Evolutionary conservation across 2,888 invertebrate species (phyloP).

Genomic region (Noctua comes): DNA sequence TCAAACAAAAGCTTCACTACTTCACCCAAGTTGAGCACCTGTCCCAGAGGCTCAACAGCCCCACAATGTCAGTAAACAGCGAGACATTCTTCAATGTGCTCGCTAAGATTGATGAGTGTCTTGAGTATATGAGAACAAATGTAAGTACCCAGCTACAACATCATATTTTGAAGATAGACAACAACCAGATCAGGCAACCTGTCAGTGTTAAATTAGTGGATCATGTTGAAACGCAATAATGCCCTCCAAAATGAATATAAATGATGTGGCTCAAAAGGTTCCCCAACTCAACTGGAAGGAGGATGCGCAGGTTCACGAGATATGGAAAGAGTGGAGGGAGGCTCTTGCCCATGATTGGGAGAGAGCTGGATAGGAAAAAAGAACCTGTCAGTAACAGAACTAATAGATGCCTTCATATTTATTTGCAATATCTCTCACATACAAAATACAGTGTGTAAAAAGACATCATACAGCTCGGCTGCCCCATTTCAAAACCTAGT

Average conservation of each 20-base stretch:
- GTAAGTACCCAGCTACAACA: slow-evolving; percentile 86
- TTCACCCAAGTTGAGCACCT: slow-evolving; percentile 96
- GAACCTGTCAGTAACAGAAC: neutral
- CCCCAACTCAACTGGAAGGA: too few relatives aligned
- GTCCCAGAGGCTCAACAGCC: slow-evolving; percentile 94
- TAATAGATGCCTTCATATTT: neutral
- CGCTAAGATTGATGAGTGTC: slow-evolving; percentile 95
- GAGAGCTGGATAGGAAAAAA: too few relatives aligned
- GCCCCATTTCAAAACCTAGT: too few relatives aligned
- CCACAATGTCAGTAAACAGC: slow-evolving; percentile 95
- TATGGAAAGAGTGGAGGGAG: too few relatives aligned
- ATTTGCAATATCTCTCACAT: neutral
- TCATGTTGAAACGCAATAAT: too few relatives aligned
- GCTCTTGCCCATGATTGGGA: too few relatives aligned
- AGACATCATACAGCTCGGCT: neutral
- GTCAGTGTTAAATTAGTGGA: neutral
- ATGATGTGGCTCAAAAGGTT: too few relatives aligned
- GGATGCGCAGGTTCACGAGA: too few relatives aligned
- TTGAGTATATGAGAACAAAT: slow-evolving; percentile 95
- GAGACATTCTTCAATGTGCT: slow-evolving; percentile 95
- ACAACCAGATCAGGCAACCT: too few relatives aligned
- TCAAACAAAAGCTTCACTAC: slow-evolving; percentile 95
- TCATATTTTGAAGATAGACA: neutral
- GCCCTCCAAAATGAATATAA: too few relatives aligned
- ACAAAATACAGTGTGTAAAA: neutral